Conservation (phyloP, 2,797 vertebrate genomes). For the Poliocrania exsul region DNA sequence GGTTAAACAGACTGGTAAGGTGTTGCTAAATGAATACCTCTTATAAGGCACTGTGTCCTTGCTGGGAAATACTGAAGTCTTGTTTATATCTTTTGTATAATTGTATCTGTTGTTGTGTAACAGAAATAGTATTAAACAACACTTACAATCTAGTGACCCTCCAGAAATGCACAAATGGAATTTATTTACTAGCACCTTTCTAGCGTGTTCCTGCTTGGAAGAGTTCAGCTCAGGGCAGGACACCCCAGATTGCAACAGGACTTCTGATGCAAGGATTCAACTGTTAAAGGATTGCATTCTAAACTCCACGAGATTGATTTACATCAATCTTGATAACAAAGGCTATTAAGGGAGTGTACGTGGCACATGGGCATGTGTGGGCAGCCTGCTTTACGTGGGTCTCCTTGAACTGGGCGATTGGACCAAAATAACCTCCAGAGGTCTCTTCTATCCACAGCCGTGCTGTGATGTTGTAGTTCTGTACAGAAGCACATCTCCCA, state of each 20-base stretch:
- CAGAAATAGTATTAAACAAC: neutral
- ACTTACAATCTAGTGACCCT: neutral
- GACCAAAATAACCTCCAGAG: neutral
- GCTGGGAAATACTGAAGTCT: neutral
- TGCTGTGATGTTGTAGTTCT: neutral
- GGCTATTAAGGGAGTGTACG: neutral
- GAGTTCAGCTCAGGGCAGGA: neutral
- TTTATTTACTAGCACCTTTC: neutral
- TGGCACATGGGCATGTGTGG: neutral
- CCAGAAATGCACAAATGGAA: neutral
- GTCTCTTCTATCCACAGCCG: neutral
- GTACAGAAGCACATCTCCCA: neutral
- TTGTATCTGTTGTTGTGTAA: neutral
- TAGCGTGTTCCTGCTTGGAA: neutral
- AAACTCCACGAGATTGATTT: neutral
- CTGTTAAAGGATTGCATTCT: neutral
- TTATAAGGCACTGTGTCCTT: neutral
- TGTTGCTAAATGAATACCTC: neutral
- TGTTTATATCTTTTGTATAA: neutral
- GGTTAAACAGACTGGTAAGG: neutral
- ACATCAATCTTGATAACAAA: neutral
- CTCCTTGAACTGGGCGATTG: neutral
- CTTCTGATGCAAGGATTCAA: neutral
- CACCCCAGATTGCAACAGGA: neutral
- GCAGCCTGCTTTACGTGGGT: fast-evolving